These are phyloP conservation scores for Pimpla rufipes DNA, from an alignment of 2,888 invertebrate species.

Conservation along the genomic window DNA sequence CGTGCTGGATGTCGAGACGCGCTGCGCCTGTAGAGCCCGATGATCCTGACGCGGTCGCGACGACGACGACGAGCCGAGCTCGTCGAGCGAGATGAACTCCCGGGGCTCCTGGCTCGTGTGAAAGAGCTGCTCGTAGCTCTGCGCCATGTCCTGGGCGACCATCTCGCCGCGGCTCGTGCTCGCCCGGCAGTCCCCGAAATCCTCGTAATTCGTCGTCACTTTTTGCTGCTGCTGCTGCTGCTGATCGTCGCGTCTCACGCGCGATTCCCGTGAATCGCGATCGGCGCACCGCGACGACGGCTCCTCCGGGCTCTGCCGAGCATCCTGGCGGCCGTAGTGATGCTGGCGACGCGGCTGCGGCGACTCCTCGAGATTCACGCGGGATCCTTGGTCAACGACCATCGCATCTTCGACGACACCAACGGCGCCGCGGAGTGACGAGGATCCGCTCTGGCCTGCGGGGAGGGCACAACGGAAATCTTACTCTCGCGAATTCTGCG, in stretches of 20 bases:
- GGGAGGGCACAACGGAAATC: background rate
- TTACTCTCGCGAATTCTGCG: no score
- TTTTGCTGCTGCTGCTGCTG: constrained; percentile 35
- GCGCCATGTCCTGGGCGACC: constrained; percentile 82
- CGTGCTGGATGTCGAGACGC: constrained; percentile 68
- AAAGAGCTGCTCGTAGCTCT: constrained; percentile 81
- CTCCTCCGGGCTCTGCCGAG: constrained; percentile 3
- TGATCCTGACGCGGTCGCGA: constrained; percentile 64
- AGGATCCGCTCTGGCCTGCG: constrained; percentile 55
- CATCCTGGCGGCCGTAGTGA: constrained; percentile 1
- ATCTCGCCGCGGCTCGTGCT: constrained; percentile 75
- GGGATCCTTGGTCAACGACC: constrained; percentile 70
- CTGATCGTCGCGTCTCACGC: background rate
- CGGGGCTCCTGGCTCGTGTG: constrained; percentile 79
- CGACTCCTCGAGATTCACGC: constrained; percentile 66
- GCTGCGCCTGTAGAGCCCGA: constrained; percentile 66
- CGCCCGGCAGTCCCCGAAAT: constrained; percentile 73
- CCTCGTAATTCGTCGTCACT: constrained; percentile 61
- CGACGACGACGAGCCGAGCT: constrained; percentile 73
- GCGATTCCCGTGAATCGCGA: no score
- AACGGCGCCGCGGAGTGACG: constrained; percentile 73
- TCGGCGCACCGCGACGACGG: background rate
- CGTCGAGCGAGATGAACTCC: constrained; percentile 81
- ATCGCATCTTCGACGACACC: constrained; percentile 72
- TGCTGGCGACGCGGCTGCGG: constrained; percentile 9